phyloP scores from a whole-genome alignment of 2,797 vertebrate species.

The Limosa lapponica region DNA sequence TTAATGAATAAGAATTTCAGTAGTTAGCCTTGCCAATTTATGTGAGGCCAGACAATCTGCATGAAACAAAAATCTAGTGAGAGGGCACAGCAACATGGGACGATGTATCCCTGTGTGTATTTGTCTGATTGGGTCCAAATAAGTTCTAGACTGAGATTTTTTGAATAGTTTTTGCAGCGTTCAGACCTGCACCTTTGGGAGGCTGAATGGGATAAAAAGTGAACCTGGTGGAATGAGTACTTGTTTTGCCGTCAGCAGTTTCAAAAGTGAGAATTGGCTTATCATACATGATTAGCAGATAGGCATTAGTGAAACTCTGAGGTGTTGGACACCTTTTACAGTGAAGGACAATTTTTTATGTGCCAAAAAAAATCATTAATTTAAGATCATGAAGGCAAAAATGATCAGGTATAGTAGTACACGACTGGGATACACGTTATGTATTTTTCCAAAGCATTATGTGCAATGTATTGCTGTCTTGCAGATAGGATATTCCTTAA shows the following conservation, averaged over 20 bases:
- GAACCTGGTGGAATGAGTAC: background rate
- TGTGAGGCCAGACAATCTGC: fast-evolving
- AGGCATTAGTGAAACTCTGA: background rate
- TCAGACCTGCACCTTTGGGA: background rate
- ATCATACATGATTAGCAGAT: background rate
- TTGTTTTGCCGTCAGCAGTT: background rate
- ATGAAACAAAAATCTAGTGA: fast-evolving
- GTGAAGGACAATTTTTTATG: background rate
- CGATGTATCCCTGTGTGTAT: background rate
- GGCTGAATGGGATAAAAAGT: background rate
- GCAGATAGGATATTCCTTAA: background rate
- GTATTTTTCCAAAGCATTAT: background rate
- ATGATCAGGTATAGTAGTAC: background rate
- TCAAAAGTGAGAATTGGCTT: background rate
- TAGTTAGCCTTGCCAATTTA: background rate
- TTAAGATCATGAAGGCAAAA: background rate
- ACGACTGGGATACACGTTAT: background rate
- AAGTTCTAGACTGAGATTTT: background rate
- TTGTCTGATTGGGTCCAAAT: background rate
- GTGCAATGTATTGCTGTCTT: background rate
- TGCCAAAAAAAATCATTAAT: background rate
- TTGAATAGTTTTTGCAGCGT: background rate
- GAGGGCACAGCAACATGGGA: background rate
- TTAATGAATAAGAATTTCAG: background rate
- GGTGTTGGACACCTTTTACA: background rate